Evolutionary conservation across 2,888 invertebrate genomes (phyloP).

Genomic region (Notocelia uddmanniana): DNA sequence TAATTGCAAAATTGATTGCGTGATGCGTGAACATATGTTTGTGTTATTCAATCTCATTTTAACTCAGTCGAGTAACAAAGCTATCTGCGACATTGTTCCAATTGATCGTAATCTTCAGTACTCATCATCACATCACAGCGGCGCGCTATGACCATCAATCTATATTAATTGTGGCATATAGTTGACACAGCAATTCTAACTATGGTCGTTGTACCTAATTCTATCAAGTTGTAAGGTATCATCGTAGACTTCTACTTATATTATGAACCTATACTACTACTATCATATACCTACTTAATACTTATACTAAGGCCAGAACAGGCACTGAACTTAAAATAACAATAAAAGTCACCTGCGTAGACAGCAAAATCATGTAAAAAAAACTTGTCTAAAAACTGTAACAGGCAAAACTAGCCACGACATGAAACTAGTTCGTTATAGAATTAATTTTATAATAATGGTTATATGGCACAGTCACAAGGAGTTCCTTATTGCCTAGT

Average conservation of each 20-base stretch:
- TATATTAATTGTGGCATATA: constrained; percentile 16
- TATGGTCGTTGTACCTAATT: background rate
- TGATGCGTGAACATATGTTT: no score
- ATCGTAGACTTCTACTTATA: no score
- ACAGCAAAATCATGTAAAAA: background rate
- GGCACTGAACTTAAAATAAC: no score
- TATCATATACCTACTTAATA: no score
- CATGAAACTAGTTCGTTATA: constrained; percentile 27
- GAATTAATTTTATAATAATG: constrained; percentile 21
- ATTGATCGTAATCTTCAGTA: constrained; percentile 11
- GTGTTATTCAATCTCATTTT: no score
- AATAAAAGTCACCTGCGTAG: no score
- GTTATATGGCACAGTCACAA: background rate
- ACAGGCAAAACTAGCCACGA: background rate
- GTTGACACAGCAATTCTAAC: background rate
- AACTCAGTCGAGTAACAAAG: background rate
- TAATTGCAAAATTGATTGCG: no score
- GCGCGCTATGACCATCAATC: constrained; percentile 7
- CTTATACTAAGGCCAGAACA: no score
- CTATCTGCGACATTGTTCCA: constrained; percentile 11
- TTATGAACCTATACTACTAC: no score
- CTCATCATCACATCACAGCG: background rate
- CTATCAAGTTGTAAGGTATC: no score
- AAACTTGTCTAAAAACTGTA: constrained; percentile 22
- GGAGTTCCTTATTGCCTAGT: constrained; percentile 35